Evolutionary conservation across 2,797 vertebrate species (phyloP).

Genomic region (Argyrosomus regius): DNA sequence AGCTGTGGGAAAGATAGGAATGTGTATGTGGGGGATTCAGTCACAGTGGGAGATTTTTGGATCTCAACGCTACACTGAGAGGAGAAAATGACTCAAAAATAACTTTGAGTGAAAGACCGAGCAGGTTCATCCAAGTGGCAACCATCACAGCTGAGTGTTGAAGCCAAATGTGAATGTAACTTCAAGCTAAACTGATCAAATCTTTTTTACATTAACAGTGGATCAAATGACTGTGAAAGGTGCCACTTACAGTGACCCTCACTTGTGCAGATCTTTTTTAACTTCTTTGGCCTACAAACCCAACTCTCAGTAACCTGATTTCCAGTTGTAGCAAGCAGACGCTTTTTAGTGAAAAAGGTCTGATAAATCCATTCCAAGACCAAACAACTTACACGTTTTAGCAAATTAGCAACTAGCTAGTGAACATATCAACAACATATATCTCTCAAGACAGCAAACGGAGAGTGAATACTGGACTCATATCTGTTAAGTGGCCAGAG

Average conservation of each 20-base stretch:
- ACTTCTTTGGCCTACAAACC: background rate
- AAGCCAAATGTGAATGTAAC: conserved; percentile 49
- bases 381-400: background rate
- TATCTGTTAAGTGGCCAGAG: background rate
- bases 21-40: conserved; percentile 23
- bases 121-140: conserved; percentile 68
- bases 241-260: background rate
- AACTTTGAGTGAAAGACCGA: conserved; percentile 40
- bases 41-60: conserved; percentile 44
- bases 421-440: background rate
- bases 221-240: conserved; percentile 19
- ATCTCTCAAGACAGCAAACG: too few species aligned
- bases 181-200: conserved; percentile 5
- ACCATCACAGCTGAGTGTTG: background rate
- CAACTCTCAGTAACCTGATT: background rate
- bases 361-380: background rate
- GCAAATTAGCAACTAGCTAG: background rate
- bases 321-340: background rate
- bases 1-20: conserved; percentile 28
- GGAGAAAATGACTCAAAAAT: conserved; percentile 48
- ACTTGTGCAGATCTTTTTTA: background rate
- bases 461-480: background rate
- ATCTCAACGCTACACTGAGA: conserved; percentile 26
- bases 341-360: background rate
- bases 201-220: conserved; percentile 22